Base-by-base conservation (phyloP, 2,113 vertebrate genomes). In the Oreotrochilus melanogaster region DNA sequence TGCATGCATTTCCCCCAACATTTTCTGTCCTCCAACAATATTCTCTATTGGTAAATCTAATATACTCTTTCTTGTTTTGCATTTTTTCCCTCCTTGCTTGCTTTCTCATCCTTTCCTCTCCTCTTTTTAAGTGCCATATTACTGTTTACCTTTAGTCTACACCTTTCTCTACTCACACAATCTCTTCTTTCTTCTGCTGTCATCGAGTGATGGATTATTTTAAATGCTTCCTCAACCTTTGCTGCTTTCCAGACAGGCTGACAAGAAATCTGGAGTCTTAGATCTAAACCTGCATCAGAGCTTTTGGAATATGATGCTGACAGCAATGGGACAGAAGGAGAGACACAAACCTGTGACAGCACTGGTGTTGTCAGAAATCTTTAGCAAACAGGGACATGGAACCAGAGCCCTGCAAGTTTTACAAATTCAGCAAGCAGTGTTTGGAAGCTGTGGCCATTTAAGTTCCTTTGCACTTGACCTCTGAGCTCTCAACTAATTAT, bases 181-280 rank as follows among this genome's bases (percentile, higher is more conserved):
- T 86, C 86, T 88, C 73, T 33, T 62, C 79, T 93, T 94, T 91
- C 93, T 92, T 94, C 65, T 33, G 86, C 83, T 96, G 86, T 96
- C 94, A 95, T 57, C 43, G 89, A 78, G 65, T 86, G 58, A 92
- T 62, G 84, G 94, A 96, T 94, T 89, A 92, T 93, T 95, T 93
- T 95, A 96, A 96, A 93, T 91, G 91, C 86, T 93, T 39, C 73
- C 73, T 95, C 94, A 92, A 94, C 86, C 86, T 92, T 10, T 86
- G 61, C 86, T 93, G 84, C 80, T 74, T 92, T 81, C 73, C 80
- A 92, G 92, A 93, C 80, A 92, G 73, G 64, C 65, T 95, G 91
- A 88, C 86, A 95, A 92, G 79, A 93, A 93, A 93, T 78, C 72
- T 81, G 64, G 91, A 83, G 88, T 43, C 78, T 90, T 66, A 86